Conservation (phyloP, 2,113 vertebrate species). For the Mesocricetus auratus region DNA sequence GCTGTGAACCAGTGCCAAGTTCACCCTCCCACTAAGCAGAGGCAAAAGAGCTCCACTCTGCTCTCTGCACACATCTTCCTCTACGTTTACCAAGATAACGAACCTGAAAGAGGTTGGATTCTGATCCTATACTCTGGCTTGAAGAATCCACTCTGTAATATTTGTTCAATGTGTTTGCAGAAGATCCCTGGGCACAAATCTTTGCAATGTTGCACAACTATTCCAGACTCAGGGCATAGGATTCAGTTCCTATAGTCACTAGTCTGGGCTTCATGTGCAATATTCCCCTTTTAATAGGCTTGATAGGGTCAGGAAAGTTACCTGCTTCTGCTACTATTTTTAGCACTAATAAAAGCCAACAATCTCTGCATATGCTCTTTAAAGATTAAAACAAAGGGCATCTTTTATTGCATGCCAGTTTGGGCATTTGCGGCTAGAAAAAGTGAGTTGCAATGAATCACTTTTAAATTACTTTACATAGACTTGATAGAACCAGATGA, state of each 20-base stretch:
- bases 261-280: neutral
- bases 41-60: neutral
- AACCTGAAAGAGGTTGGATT: neutral
- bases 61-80: neutral
- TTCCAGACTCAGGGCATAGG: neutral
- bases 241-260: neutral
- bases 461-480: slow-evolving; percentile 19
- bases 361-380: neutral
- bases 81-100: slow-evolving; percentile 14
- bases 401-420: neutral
- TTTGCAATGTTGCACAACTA: neutral
- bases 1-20: slow-evolving; percentile 41
- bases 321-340: neutral
- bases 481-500: neutral
- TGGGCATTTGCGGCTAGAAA: neutral
- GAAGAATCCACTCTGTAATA: neutral
- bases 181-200: neutral
- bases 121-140: neutral
- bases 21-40: neutral
- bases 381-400: neutral
- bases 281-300: neutral
- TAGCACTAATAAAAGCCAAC: neutral
- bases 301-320: neutral
- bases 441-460: neutral
- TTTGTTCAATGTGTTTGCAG: neutral